phyloP scores from a whole-genome alignment of 2,113 vertebrate genomes.

The Myodes glareolus region DNA sequence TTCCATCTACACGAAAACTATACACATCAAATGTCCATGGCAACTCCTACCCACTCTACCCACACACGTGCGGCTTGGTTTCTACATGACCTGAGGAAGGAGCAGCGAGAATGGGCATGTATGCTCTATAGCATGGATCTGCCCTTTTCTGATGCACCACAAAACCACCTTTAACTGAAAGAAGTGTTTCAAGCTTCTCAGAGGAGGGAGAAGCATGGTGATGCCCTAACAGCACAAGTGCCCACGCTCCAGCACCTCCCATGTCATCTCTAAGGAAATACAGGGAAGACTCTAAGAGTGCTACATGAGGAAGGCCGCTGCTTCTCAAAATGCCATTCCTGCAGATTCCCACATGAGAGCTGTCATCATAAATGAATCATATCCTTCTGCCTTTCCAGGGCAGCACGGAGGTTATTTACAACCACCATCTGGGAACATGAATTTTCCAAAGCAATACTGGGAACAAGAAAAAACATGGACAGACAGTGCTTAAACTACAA shows the following conservation, averaged over 20 bases:
- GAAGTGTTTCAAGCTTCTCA: conserved; percentile 53
- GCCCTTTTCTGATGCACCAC: neutral
- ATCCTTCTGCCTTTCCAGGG: conserved; percentile 86
- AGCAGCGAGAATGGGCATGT: neutral
- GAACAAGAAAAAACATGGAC: conserved; percentile 65
- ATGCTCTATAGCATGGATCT: neutral
- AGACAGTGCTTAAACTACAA: conserved; percentile 54
- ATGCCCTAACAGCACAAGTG: conserved; percentile 38
- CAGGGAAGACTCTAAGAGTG: conserved; percentile 79
- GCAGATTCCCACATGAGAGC: conserved; percentile 82
- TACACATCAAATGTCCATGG: neutral
- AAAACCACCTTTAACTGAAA: conserved; percentile 35
- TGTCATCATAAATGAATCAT: conserved; percentile 85
- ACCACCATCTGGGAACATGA: conserved; percentile 81
- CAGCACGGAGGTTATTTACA: conserved; percentile 85
- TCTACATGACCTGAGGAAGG: neutral
- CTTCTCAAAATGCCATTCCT: conserved; percentile 82
- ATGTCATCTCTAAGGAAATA: conserved; percentile 72
- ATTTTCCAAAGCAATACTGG: conserved; percentile 76
- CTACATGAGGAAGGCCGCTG: conserved; percentile 83
- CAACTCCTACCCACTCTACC: neutral
- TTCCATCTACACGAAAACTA: neutral
- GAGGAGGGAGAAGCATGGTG: neutral
- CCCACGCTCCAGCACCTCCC: conserved; percentile 30
- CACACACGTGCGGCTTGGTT: neutral